Evolutionary conservation across 2,888 invertebrate species (phyloP), one percentile per base, ranked within the genome.

Genomic region (Ophraella communa): DNA sequence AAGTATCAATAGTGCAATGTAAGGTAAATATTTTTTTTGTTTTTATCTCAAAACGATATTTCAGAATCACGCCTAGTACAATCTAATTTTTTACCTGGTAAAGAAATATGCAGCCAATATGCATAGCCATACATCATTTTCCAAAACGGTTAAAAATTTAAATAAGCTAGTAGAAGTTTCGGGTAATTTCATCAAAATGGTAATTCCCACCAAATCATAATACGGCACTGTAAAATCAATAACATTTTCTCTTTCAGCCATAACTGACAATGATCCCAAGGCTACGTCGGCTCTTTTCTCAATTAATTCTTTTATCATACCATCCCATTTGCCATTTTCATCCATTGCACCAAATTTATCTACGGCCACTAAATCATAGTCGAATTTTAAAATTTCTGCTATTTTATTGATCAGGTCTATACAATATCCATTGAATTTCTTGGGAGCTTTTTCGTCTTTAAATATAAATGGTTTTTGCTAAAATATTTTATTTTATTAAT

Each of bases 191-290:
- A 98, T 97, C 79, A 98, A 87, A 70, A 99, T 98, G 0, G 96
- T 95, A 57, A 97, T 94, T 0, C 98, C 98, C 0, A 98, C 98
- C 70, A 98, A 86, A 84, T 99, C 98, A 82, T 98, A 98, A 81
- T 96, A 98, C 0, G 98, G 98, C 0, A 98, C 96, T 0, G 98
- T 98, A 80, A 98, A 98, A 82, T 98, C 98, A 1, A 98, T 95
- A 0, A 97, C 96, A 77, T 94, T 95, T 83, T 97, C 97, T 35
- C 98, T 85, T 77, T 98, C 98, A 0, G 98, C 97, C 95, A 97
- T 98, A 0, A 98, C 97, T 0, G 96, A 95, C 79, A 98, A 86
- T 0, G 97, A 94, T 1, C 95, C 95, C 7, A 98, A 82, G 0
- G 94, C 97, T 71, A 98, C 96, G 79, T 98, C 98, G 0, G 97